A percentile compares a stretch with the other conserved stretches of the same genome.
Conservation (phyloP, 1,140 invertebrate genomes). For the Macrobrachium rosenbergii region DNA sequence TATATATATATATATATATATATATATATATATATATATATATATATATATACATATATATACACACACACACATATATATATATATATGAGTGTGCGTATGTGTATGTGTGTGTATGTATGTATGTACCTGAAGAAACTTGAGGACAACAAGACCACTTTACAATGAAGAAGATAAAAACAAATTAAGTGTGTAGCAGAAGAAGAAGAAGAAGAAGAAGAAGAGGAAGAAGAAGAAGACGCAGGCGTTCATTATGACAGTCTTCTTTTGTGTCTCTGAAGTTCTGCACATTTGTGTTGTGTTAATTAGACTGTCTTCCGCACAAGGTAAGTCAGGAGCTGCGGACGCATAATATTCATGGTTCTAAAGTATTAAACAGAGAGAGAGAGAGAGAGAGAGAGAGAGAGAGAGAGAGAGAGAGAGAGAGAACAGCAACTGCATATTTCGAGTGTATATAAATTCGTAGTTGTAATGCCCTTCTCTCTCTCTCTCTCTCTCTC, state of each 20-base stretch:
- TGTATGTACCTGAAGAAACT: no score
- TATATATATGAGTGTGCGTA: not conserved
- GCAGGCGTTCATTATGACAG: no score
- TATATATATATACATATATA: not conserved
- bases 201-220: no score
- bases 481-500: no score
- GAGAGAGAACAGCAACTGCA: not conserved
- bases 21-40: not conserved
- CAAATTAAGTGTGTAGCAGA: no score
- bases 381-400: not conserved
- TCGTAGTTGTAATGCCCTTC: no score
- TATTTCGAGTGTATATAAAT: no score
- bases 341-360: not conserved
- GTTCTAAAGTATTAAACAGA: not conserved
- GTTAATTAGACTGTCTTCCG: not conserved
- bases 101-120: not conserved
- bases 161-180: no score
- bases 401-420: not conserved
- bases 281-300: not conserved
- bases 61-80: slow-evolving; percentile 12
- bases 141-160: no score
- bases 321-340: not conserved
- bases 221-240: no score
- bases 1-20: not conserved
- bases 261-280: no score